Percentiles rank a stretch among this genome's conserved stretches.
Conservation (phyloP, 2,888 invertebrate species). For the Amiota communis region DNA sequence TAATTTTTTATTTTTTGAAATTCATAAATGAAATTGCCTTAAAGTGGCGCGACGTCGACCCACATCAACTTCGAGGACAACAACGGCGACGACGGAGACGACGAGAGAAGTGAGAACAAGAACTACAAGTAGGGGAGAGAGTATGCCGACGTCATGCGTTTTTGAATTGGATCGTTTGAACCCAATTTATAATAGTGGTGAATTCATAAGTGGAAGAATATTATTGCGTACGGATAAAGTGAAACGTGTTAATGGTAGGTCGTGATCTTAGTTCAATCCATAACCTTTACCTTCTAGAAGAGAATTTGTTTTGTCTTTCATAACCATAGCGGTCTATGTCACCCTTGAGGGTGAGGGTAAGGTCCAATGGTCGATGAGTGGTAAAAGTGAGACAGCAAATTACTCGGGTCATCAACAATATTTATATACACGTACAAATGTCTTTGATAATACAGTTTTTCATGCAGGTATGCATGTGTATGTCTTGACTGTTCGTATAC, state of each 20-base stretch:
- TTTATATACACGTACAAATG: constrained; percentile 63
- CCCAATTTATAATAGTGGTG: constrained; percentile 65
- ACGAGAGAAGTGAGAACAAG: constrained; percentile 4
- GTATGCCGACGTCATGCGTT: constrained; percentile 68
- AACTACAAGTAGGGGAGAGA: constrained; percentile 14
- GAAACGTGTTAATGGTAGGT: constrained; percentile 68
- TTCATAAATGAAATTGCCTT: background rate
- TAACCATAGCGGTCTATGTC: constrained; percentile 63
- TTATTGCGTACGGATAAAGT: constrained; percentile 64
- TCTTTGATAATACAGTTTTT: constrained; percentile 64
- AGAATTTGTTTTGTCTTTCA: background rate
- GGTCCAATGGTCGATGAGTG: constrained; percentile 69
- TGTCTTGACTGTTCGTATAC: constrained; percentile 80
- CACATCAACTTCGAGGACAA: no score
- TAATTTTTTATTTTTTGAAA: constrained; percentile 3
- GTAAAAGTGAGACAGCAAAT: constrained; percentile 65
- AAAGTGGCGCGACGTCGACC: constrained; percentile 21
- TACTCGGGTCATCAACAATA: constrained; percentile 69
- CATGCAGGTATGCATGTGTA: constrained; percentile 76
- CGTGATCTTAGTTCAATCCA: background rate
- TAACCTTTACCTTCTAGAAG: background rate
- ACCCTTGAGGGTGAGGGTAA: constrained; percentile 69
- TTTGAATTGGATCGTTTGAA: constrained; percentile 68
- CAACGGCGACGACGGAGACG: background rate
- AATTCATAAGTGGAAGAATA: constrained; percentile 66